Evolutionary conservation across 2,888 invertebrate genomes (phyloP).

Genomic region (Fragum whitleyi): DNA sequence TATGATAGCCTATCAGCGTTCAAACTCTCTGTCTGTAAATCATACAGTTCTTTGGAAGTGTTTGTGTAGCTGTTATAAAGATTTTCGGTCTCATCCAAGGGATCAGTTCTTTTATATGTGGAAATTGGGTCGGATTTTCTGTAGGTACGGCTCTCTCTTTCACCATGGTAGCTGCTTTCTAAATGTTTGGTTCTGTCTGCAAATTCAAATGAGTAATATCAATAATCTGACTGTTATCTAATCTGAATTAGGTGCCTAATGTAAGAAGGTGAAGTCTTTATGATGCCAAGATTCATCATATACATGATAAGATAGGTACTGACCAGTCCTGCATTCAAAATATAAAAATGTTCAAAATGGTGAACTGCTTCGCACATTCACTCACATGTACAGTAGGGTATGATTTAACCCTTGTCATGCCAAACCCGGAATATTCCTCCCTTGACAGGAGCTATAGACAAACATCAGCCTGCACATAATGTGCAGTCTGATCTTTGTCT

Average conservation of each 20-base stretch:
- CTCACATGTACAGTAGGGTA: too few relatives aligned
- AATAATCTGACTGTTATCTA: neutral
- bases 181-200: constrained; percentile 38
- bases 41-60: neutral
- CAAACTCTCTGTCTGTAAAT: constrained; percentile 11
- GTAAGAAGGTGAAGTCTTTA: neutral
- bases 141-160: constrained; percentile 26
- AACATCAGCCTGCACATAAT: too few relatives aligned
- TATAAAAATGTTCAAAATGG: too few relatives aligned
- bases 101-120: constrained; percentile 2
- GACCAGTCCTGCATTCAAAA: too few relatives aligned
- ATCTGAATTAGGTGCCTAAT: neutral
- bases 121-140: constrained; percentile 32
- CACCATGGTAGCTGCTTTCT: constrained; percentile 51
- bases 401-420: too few relatives aligned
- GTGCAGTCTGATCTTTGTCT: too few relatives aligned
- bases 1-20: constrained; percentile 2
- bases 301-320: too few relatives aligned
- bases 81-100: neutral
- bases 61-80: constrained; percentile 12
- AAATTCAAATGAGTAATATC: neutral
- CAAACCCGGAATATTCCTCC: too few relatives aligned
- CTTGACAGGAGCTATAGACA: too few relatives aligned
- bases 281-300: neutral
- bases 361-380: too few relatives aligned